A percentile compares a stretch with the other conserved stretches of the same genome.
Conservation (phyloP, 2,797 vertebrate genomes). For the Carduelis carduelis region DNA sequence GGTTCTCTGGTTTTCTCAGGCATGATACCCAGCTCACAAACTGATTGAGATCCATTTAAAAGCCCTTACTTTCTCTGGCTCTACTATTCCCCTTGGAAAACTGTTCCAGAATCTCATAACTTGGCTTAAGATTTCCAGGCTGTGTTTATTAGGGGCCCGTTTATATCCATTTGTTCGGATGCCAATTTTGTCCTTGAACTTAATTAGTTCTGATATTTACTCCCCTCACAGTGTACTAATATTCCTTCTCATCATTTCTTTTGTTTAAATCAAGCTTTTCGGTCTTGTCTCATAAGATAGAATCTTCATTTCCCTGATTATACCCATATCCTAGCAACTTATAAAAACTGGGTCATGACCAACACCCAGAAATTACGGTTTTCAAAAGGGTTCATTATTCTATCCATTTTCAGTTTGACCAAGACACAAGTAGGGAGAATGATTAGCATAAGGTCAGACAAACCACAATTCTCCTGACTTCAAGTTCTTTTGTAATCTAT, state of each 20-base stretch:
- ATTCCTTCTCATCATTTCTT: constrained; percentile 22
- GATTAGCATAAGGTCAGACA: constrained; percentile 58
- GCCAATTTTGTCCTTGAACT: constrained; percentile 57
- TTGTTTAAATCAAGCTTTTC: constrained; percentile 50
- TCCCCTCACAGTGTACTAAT: constrained; percentile 38
- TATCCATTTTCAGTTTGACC: constrained; percentile 48
- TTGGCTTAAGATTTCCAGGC: not conserved
- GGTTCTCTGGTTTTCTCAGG: not conserved
- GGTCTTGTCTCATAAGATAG: not conserved
- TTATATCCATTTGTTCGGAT: constrained; percentile 50
- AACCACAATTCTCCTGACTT: constrained; percentile 44
- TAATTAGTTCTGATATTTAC: constrained; percentile 61
- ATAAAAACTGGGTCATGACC: constrained; percentile 30
- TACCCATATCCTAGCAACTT: constrained; percentile 51
- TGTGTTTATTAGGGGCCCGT: constrained; percentile 5
- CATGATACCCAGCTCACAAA: not conserved
- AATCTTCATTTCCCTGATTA: constrained; percentile 53
- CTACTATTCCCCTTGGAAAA: not conserved
- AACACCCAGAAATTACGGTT: constrained; percentile 31
- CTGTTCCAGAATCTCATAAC: constrained; percentile 6
- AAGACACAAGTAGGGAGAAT: constrained; percentile 37
- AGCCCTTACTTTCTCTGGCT: not conserved
- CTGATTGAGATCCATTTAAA: not conserved
- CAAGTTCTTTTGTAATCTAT: constrained; percentile 57
- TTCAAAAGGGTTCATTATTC: constrained; percentile 31